phyloP scores from a whole-genome alignment of 2,797 vertebrate genomes.

The Carduelis carduelis region DNA sequence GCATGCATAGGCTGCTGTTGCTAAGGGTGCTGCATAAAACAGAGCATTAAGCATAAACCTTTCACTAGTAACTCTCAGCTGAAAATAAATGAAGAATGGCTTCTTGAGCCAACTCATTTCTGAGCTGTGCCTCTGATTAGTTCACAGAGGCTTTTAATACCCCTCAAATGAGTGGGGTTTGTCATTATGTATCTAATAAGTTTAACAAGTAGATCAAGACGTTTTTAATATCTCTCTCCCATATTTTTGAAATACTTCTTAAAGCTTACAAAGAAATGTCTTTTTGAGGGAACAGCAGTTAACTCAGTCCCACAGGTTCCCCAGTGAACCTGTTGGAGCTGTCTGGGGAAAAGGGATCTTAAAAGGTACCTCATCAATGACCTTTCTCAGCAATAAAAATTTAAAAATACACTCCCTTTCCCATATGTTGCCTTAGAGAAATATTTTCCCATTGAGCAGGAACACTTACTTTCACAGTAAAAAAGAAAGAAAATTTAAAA shows the following conservation, averaged over 20 bases:
- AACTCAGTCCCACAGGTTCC: neutral
- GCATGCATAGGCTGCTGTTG: neutral
- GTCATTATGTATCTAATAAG: neutral
- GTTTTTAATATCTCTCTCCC: neutral
- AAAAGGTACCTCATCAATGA: neutral
- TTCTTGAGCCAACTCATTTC: neutral
- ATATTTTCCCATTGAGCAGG: neutral
- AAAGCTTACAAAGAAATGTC: neutral
- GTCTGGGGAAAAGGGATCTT: neutral
- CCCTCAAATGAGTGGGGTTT: neutral
- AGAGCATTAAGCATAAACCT: neutral
- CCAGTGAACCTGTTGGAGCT: neutral
- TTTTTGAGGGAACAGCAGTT: neutral
- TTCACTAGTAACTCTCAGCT: neutral
- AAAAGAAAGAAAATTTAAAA: neutral
- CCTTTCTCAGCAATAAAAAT: neutral
- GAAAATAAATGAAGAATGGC: neutral
- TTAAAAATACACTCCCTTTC: neutral
- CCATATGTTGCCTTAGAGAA: neutral
- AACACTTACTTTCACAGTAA: neutral
- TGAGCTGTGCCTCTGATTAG: neutral
- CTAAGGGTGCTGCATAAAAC: neutral
- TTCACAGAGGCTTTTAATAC: neutral
- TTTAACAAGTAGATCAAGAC: neutral
- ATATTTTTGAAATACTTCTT: neutral